Conservation (phyloP, 2,888 invertebrate species). For the Drosophila buzzatii region DNA sequence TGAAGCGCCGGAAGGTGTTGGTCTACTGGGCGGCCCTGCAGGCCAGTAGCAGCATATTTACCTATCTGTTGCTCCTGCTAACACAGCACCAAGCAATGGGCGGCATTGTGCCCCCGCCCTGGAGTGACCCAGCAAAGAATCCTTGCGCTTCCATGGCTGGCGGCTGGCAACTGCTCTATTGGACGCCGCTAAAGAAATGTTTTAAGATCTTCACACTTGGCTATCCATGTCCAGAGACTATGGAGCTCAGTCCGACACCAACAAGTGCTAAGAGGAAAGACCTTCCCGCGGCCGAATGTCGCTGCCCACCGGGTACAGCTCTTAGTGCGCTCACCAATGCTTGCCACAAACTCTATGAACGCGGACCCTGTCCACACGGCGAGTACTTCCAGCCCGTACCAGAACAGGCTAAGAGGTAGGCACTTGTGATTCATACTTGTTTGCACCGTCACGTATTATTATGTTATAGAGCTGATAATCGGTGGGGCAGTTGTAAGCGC, state of each 20-base stretch:
- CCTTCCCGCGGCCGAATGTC: constrained; percentile 90
- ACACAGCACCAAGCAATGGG: constrained; percentile 57
- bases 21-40: constrained; percentile 76
- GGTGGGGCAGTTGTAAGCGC: constrained; percentile 91
- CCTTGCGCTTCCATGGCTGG: constrained; percentile 92
- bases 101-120: constrained; percentile 92
- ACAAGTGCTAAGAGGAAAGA: constrained; percentile 81
- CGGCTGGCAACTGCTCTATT: constrained; percentile 94
- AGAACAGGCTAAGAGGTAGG: constrained; percentile 78
- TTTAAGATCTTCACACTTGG: constrained; percentile 95
- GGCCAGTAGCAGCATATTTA: constrained; percentile 66
- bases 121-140: constrained; percentile 93
- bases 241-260: constrained; percentile 90
- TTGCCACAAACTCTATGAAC: constrained; percentile 91
- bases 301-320: constrained; percentile 93
- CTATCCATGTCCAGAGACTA: constrained; percentile 93
- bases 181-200: constrained; percentile 93
- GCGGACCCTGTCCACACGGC: constrained; percentile 90
- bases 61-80: constrained; percentile 65
- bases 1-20: constrained; percentile 79
- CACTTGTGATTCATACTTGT: not conserved
- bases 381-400: constrained; percentile 91
- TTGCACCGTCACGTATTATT: not conserved
- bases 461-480: constrained; percentile 79
- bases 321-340: constrained; percentile 89